phyloP scores from a whole-genome alignment of 2,113 vertebrate genomes.

The Peromyscus polionotus region DNA sequence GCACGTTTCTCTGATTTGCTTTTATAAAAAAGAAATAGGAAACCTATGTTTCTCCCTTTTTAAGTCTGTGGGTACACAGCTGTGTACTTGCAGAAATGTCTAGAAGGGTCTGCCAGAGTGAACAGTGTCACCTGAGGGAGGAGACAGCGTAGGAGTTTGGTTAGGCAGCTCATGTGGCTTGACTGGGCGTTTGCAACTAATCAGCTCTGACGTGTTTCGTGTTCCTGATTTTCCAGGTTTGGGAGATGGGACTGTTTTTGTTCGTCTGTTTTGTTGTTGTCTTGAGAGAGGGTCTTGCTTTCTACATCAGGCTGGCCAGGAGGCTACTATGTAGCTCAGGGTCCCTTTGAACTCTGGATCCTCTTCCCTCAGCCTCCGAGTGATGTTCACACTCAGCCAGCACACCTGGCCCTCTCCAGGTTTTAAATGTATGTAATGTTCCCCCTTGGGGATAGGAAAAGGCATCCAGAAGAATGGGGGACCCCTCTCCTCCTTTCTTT shows the following conservation, averaged over 20 bases:
- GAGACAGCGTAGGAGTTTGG: not conserved
- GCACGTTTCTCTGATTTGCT: not conserved
- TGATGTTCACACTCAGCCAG: not conserved
- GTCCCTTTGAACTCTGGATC: not conserved
- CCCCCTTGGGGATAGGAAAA: not conserved
- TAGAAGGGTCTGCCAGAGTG: not conserved
- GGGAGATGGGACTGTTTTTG: not conserved
- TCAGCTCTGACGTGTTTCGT: not conserved
- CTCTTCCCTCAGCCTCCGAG: not conserved
- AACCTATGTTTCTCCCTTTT: not conserved
- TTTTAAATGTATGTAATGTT: not conserved
- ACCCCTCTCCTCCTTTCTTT: not conserved
- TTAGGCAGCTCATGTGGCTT: not conserved
- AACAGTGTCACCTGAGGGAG: not conserved
- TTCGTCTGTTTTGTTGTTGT: not conserved
- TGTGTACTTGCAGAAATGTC: slow-evolving; percentile 10
- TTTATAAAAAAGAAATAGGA: not conserved
- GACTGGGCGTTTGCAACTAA: not conserved
- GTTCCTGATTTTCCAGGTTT: not conserved
- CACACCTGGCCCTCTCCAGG: not conserved
- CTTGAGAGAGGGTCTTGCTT: not conserved
- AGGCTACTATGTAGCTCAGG: not conserved
- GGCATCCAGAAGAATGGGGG: not conserved
- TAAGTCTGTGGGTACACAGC: not conserved
- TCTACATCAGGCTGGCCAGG: not conserved